These are phyloP conservation scores for Epirrita christyi DNA, from an alignment of 2,888 invertebrate species.

Conservation along the genomic window DNA sequence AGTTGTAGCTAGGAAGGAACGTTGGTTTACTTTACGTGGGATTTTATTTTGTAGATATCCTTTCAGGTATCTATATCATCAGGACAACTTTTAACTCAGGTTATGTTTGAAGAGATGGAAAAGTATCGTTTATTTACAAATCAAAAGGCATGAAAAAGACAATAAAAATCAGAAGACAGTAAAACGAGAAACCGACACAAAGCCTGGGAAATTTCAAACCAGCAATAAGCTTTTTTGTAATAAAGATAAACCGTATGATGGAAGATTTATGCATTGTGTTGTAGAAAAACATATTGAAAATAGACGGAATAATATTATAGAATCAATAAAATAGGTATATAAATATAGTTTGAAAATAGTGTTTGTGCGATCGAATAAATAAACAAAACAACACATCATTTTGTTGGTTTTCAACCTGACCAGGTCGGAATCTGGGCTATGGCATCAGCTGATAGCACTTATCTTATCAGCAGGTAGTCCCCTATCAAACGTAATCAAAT, in stretches of 20 bases:
- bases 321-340: too few relatives aligned
- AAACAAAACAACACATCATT: conserved; percentile 34
- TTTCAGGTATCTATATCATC: neutral
- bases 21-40: neutral
- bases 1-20: neutral
- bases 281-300: neutral
- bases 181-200: too few relatives aligned
- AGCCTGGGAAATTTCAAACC: too few relatives aligned
- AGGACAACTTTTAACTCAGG: too few relatives aligned
- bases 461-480: conserved; percentile 68
- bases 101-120: too few relatives aligned
- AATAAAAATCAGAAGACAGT: too few relatives aligned
- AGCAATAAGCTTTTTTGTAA: too few relatives aligned
- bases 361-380: conserved; percentile 10
- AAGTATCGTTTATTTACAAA: too few relatives aligned
- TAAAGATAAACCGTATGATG: neutral
- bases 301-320: neutral
- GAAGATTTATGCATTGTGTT: neutral
- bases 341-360: neutral
- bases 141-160: too few relatives aligned
- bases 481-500: conserved; percentile 45
- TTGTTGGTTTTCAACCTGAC: conserved; percentile 37
- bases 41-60: neutral
- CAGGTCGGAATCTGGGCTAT: conserved; percentile 56
- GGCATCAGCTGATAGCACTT: conserved; percentile 60